Conservation (phyloP, 2,113 vertebrate genomes). For the Zapus hudsonius region DNA sequence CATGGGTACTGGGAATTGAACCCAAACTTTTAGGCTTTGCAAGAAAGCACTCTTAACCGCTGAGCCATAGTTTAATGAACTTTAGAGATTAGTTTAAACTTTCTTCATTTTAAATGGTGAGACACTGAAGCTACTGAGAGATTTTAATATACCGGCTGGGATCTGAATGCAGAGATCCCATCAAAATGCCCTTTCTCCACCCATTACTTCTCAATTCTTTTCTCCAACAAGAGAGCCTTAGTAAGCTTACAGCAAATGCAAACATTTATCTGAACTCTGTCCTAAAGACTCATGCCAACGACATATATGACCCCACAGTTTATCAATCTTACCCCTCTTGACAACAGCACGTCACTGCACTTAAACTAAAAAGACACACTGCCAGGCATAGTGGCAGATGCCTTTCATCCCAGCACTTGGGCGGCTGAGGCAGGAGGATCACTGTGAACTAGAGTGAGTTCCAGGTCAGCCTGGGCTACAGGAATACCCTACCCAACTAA, state of each 20-base stretch:
- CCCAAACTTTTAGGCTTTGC: too few species aligned
- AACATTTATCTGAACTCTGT: not conserved
- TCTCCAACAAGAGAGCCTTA: not conserved
- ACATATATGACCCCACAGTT: not conserved
- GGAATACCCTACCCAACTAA: not conserved
- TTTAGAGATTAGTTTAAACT: not conserved
- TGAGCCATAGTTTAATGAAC: too few species aligned
- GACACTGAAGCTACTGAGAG: not conserved
- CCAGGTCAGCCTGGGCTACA: too few species aligned
- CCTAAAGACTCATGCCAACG: not conserved
- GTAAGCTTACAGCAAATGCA: not conserved
- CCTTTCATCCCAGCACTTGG: too few species aligned
- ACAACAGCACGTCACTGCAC: too few species aligned
- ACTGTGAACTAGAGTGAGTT: too few species aligned
- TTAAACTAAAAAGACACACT: too few species aligned
- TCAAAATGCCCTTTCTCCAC: not conserved
- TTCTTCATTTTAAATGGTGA: constrained; percentile 15
- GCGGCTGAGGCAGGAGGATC: too few species aligned
- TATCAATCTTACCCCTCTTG: not conserved
- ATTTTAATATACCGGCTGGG: not conserved
- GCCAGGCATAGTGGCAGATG: too few species aligned
- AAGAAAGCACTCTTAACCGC: too few species aligned
- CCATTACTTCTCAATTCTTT: not conserved
- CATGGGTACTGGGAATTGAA: too few species aligned
- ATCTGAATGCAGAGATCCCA: not conserved